Conservation (phyloP, 2,797 vertebrate genomes). For the Gobionotothen gibberifrons region DNA sequence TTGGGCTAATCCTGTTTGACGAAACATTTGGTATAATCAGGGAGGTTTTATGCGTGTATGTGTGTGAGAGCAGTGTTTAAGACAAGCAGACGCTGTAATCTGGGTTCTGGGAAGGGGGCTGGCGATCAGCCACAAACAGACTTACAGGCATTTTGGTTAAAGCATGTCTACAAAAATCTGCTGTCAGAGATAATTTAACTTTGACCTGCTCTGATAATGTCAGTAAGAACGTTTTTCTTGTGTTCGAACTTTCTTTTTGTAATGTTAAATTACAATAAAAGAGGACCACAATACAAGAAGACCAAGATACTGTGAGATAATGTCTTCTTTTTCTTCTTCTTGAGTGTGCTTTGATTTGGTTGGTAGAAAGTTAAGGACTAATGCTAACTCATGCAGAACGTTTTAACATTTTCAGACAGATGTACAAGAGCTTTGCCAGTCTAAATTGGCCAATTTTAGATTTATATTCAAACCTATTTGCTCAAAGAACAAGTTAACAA, state of each 20-base stretch:
- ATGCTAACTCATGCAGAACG: neutral
- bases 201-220: conserved; percentile 12
- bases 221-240: conserved; percentile 8
- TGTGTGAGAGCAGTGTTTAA: conserved; percentile 51
- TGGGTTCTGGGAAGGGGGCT: conserved; percentile 72
- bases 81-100: conserved; percentile 64
- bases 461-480: neutral
- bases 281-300: neutral
- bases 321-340: too few species aligned
- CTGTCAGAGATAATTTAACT: conserved; percentile 39
- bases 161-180: conserved; percentile 44
- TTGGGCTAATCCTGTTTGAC: conserved; percentile 36
- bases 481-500: neutral
- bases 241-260: conserved; percentile 7
- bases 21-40: conserved; percentile 32
- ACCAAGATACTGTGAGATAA: neutral
- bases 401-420: neutral
- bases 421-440: neutral
- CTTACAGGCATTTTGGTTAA: conserved; percentile 50
- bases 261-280: neutral
- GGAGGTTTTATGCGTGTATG: conserved; percentile 46
- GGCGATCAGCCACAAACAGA: conserved; percentile 56
- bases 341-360: neutral
- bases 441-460: neutral
- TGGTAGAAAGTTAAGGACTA: neutral